Percentiles rank a stretch among this genome's conserved stretches.
These are phyloP conservation scores for Nomada ruficornis DNA, from an alignment of 2,888 invertebrate genomes.

Conservation along the genomic window DNA sequence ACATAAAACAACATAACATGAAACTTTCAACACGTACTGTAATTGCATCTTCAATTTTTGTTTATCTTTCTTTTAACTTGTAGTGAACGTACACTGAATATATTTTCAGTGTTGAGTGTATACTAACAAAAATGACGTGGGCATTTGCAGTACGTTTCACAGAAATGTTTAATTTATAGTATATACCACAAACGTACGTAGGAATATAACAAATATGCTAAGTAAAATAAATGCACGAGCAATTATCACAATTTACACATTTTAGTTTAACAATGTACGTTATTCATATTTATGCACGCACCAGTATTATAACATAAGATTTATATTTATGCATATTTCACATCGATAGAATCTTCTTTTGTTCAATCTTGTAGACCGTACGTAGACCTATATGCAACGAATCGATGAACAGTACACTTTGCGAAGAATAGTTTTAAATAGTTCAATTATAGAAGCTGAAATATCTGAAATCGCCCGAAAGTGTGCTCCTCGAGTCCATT, in stretches of 20 bases:
- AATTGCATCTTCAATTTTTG: constrained; percentile 33
- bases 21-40: constrained; percentile 46
- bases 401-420: constrained; percentile 57
- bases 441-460: constrained; percentile 50
- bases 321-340: constrained; percentile 35
- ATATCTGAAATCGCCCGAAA: constrained; percentile 63
- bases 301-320: constrained; percentile 52
- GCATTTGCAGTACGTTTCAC: constrained; percentile 65
- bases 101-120: background rate
- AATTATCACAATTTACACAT: constrained; percentile 65
- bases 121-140: background rate
- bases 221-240: constrained; percentile 47
- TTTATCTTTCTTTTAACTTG: background rate
- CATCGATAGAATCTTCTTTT: constrained; percentile 49
- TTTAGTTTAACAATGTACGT: constrained; percentile 45
- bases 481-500: constrained; percentile 64
- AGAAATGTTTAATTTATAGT: constrained; percentile 57
- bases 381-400: constrained; percentile 48
- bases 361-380: constrained; percentile 48
- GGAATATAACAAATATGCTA: constrained; percentile 23
- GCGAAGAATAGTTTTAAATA: constrained; percentile 42
- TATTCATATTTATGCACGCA: constrained; percentile 57
- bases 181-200: constrained; percentile 35
- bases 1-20: constrained; percentile 42
- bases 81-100: background rate